Conservation (phyloP, 1,140 invertebrate genomes). For the Antheraea mylitta region DNA sequence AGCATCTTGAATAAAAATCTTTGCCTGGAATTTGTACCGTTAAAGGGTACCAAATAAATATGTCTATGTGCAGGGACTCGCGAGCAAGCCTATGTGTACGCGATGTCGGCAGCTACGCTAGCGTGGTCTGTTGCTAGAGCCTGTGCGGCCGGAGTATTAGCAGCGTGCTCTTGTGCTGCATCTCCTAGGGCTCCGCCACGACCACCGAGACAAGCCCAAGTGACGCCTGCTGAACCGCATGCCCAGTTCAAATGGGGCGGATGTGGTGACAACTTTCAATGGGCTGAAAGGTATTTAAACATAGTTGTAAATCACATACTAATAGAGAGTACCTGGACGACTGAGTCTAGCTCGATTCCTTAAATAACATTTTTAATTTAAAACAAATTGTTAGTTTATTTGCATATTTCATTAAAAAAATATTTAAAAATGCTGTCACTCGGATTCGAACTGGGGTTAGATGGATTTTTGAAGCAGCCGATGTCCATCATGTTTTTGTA, state of each 20-base stretch:
- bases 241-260: conserved; percentile 90
- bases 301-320: background rate
- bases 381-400: too few species aligned
- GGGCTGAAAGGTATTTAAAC: conserved; percentile 61
- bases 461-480: too few species aligned
- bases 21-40: too few species aligned
- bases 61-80: conserved; percentile 68
- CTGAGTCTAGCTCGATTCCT: too few species aligned
- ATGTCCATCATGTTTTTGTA: too few species aligned
- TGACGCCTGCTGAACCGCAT: conserved; percentile 54
- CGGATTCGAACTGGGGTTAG: too few species aligned
- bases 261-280: conserved; percentile 94
- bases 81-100: conserved; percentile 91
- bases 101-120: conserved; percentile 87
- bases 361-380: too few species aligned
- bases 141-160: conserved; percentile 85
- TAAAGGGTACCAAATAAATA: background rate
- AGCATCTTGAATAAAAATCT: too few species aligned
- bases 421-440: too few species aligned
- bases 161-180: conserved; percentile 83
- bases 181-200: conserved; percentile 74
- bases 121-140: conserved; percentile 87
- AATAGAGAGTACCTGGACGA: background rate
- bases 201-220: conserved; percentile 51
- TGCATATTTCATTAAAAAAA: too few species aligned